A percentile compares a stretch with the other conserved stretches of the same genome.
Conservation (phyloP, 2,797 vertebrate species). For the Erethizon dorsatum region DNA sequence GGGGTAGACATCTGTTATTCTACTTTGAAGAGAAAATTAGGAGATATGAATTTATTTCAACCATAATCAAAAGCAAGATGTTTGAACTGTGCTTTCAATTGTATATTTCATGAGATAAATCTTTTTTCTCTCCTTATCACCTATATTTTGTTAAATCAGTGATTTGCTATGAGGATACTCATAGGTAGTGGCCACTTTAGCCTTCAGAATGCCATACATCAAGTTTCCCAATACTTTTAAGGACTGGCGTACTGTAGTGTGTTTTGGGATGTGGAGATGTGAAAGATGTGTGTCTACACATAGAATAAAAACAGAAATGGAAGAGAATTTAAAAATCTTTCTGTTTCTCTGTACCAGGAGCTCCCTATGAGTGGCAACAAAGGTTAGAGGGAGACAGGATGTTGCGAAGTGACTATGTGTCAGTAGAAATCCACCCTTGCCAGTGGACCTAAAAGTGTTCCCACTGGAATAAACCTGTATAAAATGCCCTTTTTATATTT, state of each 20-base stretch:
- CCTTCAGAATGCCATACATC: not conserved
- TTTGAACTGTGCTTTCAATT: not conserved
- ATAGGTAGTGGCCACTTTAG: not conserved
- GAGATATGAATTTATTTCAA: not conserved
- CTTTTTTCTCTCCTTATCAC: not conserved
- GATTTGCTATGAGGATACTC: slow-evolving; percentile 3
- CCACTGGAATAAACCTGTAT: not conserved
- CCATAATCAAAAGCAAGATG: not conserved
- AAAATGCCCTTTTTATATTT: not conserved
- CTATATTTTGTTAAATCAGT: not conserved
- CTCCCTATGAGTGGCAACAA: not conserved
- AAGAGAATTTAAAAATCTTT: not conserved
- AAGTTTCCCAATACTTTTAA: not conserved
- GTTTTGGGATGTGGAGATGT: not conserved
- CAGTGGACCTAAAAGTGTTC: not conserved
- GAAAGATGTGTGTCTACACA: not conserved
- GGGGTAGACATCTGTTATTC: not conserved
- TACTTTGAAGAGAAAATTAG: slow-evolving; percentile 19
- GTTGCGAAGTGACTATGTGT: not conserved
- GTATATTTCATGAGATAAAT: not conserved
- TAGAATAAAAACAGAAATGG: not conserved
- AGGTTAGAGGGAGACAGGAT: not conserved
- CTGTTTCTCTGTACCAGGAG: not conserved
- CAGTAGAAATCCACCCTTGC: not conserved
- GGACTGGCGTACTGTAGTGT: not conserved